Conservation (phyloP, 2,888 invertebrate genomes). For the Pyrocoelia pectoralis region DNA sequence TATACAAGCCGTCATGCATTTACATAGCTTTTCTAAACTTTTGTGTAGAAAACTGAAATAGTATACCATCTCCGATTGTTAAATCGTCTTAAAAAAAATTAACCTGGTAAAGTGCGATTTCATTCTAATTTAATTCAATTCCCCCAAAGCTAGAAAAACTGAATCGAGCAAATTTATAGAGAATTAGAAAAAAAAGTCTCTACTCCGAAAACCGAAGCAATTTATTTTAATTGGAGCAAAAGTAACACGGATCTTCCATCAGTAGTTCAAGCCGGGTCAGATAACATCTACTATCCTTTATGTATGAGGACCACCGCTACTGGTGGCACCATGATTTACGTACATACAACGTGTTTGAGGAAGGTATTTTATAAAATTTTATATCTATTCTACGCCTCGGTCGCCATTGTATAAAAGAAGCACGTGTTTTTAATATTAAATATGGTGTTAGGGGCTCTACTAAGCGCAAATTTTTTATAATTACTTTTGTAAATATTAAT, state of each 20-base stretch:
- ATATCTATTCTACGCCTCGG: no score
- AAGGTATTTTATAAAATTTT: constrained; percentile 38
- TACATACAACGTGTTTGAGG: constrained; percentile 24
- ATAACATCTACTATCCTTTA: constrained; percentile 48
- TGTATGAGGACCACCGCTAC: constrained; percentile 44
- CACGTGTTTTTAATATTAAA: constrained; percentile 30
- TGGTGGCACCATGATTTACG: constrained; percentile 46
- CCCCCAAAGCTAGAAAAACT: no score
- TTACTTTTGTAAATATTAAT: constrained; percentile 31
- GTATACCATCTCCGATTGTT: no score
- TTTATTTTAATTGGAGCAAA: constrained; percentile 51
- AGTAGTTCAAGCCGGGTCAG: constrained; percentile 40
- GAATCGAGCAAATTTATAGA: not conserved
- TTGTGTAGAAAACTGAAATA: no score
- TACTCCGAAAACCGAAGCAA: constrained; percentile 34
- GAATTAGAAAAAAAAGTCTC: not conserved
- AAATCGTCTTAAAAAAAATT: no score
- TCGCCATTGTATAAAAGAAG: constrained; percentile 17
- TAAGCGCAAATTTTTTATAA: constrained; percentile 18
- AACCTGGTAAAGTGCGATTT: no score
- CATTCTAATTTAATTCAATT: no score
- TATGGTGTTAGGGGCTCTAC: constrained; percentile 13
- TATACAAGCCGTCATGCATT: no score
- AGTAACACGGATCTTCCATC: constrained; percentile 54
- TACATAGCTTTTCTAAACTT: no score